These are phyloP conservation scores for Phyllotreta striolata DNA, from an alignment of 2,888 invertebrate species.

Conservation along the genomic window DNA sequence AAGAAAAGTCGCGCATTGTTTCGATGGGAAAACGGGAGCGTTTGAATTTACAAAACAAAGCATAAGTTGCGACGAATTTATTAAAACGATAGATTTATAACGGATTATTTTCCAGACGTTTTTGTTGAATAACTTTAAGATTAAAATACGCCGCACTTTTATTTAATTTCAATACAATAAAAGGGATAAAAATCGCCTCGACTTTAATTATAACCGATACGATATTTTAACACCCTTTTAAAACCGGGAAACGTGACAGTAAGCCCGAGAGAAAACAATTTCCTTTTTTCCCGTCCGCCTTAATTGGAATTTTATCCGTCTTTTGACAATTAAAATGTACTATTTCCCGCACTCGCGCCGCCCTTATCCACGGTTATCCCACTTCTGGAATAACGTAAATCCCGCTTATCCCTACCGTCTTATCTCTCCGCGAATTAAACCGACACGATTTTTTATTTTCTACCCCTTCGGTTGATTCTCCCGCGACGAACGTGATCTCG, in stretches of 20 bases:
- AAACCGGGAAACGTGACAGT: constrained; percentile 8
- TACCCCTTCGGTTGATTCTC: neutral
- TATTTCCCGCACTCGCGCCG: constrained; percentile 16
- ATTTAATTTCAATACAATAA: no score
- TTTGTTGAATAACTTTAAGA: no score
- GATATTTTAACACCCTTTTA: constrained; percentile 3
- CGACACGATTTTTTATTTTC: constrained; percentile 18
- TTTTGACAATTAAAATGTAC: constrained; percentile 32
- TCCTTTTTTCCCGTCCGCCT: constrained; percentile 20
- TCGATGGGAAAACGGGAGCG: no score
- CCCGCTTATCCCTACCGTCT: constrained; percentile 15
- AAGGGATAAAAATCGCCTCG: no score
- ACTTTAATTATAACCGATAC: no score
- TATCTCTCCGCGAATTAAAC: constrained; percentile 15
- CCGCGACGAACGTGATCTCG: no score
- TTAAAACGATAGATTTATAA: no score
- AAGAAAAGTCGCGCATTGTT: no score
- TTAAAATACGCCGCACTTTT: no score
- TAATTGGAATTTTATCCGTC: constrained; percentile 31
- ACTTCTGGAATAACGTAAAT: constrained; percentile 22
- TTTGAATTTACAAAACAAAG: no score
- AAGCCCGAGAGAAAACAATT: constrained; percentile 22
- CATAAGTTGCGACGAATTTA: no score
- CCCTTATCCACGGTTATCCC: constrained; percentile 16
- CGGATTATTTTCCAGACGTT: no score